Conservation (phyloP, 2,797 vertebrate species). For the Phrynocephalus vlangalii region DNA sequence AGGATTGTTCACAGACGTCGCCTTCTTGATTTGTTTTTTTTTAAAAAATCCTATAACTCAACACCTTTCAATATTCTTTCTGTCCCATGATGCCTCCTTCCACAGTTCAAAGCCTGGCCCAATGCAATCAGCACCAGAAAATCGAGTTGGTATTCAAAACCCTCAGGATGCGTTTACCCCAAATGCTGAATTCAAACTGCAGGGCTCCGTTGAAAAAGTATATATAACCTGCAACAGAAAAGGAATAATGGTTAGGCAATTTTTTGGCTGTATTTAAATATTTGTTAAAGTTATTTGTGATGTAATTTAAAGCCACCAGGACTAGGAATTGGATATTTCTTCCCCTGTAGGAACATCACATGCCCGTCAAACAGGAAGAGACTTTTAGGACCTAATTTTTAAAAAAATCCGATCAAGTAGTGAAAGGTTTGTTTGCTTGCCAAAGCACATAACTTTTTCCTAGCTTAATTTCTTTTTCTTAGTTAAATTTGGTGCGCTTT, state of each 20-base stretch:
- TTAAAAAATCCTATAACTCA: background rate
- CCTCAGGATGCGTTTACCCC: conserved; percentile 83
- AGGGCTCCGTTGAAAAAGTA: conserved; percentile 88
- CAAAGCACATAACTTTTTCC: too few relatives aligned
- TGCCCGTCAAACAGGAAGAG: too few relatives aligned
- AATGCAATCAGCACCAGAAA: conserved; percentile 85
- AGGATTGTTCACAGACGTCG: conserved; percentile 74
- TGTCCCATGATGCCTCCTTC: conserved; percentile 43
- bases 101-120: conserved; percentile 52
- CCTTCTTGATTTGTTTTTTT: conserved; percentile 34
- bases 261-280: background rate
- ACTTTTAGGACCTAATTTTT: too few relatives aligned
- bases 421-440: too few relatives aligned
- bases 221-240: conserved; percentile 83
- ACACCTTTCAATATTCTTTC: conserved; percentile 28
- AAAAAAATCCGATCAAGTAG: too few relatives aligned
- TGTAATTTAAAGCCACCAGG: background rate
- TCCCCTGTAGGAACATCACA: background rate
- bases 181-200: conserved; percentile 92
- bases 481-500: too few relatives aligned
- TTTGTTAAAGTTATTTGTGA: background rate
- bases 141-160: conserved; percentile 88
- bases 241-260: background rate
- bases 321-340: background rate
- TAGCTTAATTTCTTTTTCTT: too few relatives aligned